A percentile compares a stretch with the other conserved stretches of the same genome.
Evolutionary conservation across 2,797 vertebrate species (phyloP).

Genomic region (Poeciliopsis paucimaculata): DNA sequence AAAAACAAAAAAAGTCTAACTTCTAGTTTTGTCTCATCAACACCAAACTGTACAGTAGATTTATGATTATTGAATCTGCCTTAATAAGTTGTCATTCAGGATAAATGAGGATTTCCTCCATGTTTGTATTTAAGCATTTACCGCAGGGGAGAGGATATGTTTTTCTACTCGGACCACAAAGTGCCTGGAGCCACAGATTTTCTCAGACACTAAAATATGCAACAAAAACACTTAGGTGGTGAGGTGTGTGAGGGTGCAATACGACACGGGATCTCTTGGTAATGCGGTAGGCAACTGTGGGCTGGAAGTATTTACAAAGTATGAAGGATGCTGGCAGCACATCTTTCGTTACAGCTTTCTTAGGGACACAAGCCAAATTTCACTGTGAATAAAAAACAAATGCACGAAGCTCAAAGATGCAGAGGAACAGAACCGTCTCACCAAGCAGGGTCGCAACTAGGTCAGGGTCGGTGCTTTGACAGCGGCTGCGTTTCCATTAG

Average conservation of each 20-base stretch:
- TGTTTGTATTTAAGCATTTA: constrained; percentile 45
- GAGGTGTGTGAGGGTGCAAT: constrained; percentile 40
- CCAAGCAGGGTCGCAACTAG: not conserved
- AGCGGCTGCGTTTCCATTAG: too few species aligned
- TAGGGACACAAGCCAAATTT: constrained; percentile 66
- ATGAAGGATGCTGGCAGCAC: constrained; percentile 41
- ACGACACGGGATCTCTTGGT: constrained; percentile 27
- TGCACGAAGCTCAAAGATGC: not conserved
- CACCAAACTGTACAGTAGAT: constrained; percentile 29
- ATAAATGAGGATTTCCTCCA: constrained; percentile 26
- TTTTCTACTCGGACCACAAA: constrained; percentile 39
- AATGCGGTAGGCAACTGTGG: constrained; percentile 8
- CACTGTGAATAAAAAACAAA: constrained; percentile 57
- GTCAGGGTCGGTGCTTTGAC: not conserved
- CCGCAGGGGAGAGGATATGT: not conserved
- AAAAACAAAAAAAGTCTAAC: constrained; percentile 11
- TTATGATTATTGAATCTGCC: constrained; percentile 48
- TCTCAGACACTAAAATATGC: constrained; percentile 21
- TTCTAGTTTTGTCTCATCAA: constrained; percentile 40
- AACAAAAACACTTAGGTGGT: constrained; percentile 24
- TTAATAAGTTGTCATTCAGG: constrained; percentile 46
- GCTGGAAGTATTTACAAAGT: constrained; percentile 10
- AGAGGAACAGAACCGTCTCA: not conserved
- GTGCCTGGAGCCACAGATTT: constrained; percentile 52
- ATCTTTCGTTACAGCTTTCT: constrained; percentile 19